Evolutionary conservation across 2,888 invertebrate species (phyloP), one percentile per base, ranked within the genome.

Genomic region (Drosophila pegasa): DNA sequence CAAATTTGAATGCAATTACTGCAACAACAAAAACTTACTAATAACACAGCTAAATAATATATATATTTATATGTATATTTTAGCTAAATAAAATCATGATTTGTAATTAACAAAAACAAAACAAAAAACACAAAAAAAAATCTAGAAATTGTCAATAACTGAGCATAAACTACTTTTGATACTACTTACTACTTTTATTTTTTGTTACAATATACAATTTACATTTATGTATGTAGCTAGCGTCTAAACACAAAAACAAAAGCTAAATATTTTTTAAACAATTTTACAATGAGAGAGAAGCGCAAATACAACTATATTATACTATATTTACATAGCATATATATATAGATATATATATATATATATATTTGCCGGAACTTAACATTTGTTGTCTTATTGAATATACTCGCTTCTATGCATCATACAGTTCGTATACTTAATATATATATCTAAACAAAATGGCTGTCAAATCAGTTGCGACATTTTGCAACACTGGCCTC

Each of bases 141-240:
- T 12, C 22, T 35, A 62, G 65, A 64, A 56, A 56, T 62, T 64
- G 74, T 86, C 78, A 88, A 75, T 83, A 82, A 87, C 79, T 69
- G 62, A 71, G 54, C 81, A 57, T 74, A 73, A 73, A 71, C 68
- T 84, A 45, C 43, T 90, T 89, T 89, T 90, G 90, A 90, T 90
- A 89, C 89, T 90, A 88, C 82, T 86, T 89, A 89, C 89, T 82
- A 90, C 82, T 85, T 80, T 87, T 51, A 51, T 87, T 82, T 83
- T 83, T 86, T 85, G 79, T 81, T 83, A 74, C 72, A 77, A 76
- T 86, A 82, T 83, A 85, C 87, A 86, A 70, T 83, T 75, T 88
- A 88, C 68, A 86, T 85, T 73, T 71, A 87, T 67, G 63, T 64
- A 74, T 71, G 77, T 83, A 75, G 76, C 79, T 81, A 83, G 43